Evolutionary conservation across 2,888 invertebrate genomes (phyloP), one percentile per base, ranked within the genome.

Genomic region (Thecophora atra): DNA sequence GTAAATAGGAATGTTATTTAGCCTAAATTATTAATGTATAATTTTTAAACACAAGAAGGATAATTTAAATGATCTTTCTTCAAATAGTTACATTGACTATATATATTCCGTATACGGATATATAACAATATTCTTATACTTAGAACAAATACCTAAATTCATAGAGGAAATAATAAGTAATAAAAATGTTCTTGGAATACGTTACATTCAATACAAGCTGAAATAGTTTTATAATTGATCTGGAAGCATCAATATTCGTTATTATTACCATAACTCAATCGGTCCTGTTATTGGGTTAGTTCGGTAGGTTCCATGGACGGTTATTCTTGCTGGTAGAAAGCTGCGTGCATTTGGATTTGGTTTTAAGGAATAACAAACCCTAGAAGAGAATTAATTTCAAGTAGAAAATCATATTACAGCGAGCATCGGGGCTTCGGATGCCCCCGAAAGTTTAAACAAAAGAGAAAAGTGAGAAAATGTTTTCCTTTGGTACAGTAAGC

Each of bases 331-430:
- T 80, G 83, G 83, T 81, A 83, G 80, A 78, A 81, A 84, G 79
- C 82, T 83, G 81, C 82, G 80, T 76, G 79, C 81, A 80, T 84
- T 83, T 82, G 83, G 81, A 83, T 83, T 82, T 82, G 83, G 83
- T 81, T 82, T 84, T 77, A 83, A 78, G 76, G 83, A 83, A 82
- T 83, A 84, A 81, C 83, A 83, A 83, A 84, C 83, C 84, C 84
- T 84, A 82, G 76, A 83, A 82, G 72, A 75, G 71, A 72, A 68
- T 62, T 63, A 68, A 28, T 68, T 24, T 24, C 37, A 44, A 58
- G 68, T 56, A 68, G 51, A 47, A 65, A 17, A 8, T 47, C 15
- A n/a, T 47, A n/a, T 47, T 1, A 6, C 13, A 5, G 11, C 13
- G n/a, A n/a, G 13, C 47, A 47, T 47, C 47, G 47, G 5, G 47